Base-by-base conservation (phyloP, 2,113 vertebrate genomes). In the Saccopteryx bilineata region DNA sequence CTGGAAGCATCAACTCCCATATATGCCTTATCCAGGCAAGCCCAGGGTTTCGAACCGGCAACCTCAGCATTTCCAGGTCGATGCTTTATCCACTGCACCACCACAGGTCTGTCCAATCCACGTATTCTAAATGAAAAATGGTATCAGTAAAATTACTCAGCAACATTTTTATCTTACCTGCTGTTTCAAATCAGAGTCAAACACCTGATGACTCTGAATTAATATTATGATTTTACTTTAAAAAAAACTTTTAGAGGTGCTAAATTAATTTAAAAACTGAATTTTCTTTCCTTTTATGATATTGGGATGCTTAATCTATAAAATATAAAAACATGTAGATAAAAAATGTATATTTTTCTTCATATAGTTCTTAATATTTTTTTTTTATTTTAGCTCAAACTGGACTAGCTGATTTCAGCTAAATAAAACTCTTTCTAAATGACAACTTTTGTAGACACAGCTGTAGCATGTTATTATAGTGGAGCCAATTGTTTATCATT, bases 371-470 rank as follows among this genome's bases (percentile, higher is more conserved):
- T 83, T 79, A 90, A 21, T 19, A 39, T 72, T 39, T 39, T 39
- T 39, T 91, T 88, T 46, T 23, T 92, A 56, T 46, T 78, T 66
- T 84, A 66, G 2, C 19, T 23, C 63, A 56, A 78, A 54, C 14
- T 61, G 21, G 19, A 86, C 52, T 61, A 65, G 39, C 5, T 82
- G 7, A 19, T 33, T 5, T 91, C 50, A 69, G 31, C 1, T 48
- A 75, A 74, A 74, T 17, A 69, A 92, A 95, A 94, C 28, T 69
- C 54, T 17, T 90, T 89, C 15, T 80, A 52, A 87, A 91, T 71
- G 69, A 79, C 21, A 87, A n/a, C 50, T 79, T 94, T 75, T 75
- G 9, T 74, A 95, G 75, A 90, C 33, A 94, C 46, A 69, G 39
- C 50, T 93, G 7, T 39, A 68, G 19, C 68, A 18, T 79, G 39